Conservation (phyloP, 2,113 vertebrate species). For the Lucifuga dentata region DNA sequence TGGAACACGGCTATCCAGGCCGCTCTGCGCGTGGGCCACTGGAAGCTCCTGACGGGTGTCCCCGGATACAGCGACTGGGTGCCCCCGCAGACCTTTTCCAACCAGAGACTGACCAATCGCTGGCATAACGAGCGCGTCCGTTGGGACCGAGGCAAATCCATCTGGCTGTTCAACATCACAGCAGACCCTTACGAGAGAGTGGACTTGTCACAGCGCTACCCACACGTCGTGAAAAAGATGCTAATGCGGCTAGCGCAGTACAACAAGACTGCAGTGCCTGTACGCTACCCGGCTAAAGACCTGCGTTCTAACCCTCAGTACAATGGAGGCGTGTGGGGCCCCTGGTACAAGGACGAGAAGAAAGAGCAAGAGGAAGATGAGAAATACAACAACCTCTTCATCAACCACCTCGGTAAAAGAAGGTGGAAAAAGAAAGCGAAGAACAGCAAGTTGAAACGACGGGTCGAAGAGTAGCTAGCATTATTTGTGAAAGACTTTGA, state of each 20-base stretch:
- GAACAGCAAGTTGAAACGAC: constrained; percentile 83
- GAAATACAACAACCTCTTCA: constrained; percentile 66
- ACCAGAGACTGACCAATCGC: constrained; percentile 86
- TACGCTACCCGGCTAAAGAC: constrained; percentile 94
- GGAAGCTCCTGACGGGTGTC: constrained; percentile 95
- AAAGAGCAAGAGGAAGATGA: constrained; percentile 83
- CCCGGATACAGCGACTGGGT: constrained; percentile 97
- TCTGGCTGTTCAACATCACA: constrained; percentile 99
- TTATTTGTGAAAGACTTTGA: constrained; percentile 49
- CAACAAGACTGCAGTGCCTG: constrained; percentile 92
- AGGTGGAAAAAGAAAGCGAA: constrained; percentile 80
- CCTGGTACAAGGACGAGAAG: constrained; percentile 91
- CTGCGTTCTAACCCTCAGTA: constrained; percentile 94
- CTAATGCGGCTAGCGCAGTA: constrained; percentile 89
- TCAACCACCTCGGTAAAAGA: constrained; percentile 76
- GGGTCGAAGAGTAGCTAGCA: constrained; percentile 45
- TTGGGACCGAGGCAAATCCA: constrained; percentile 89
- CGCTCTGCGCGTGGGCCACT: constrained; percentile 92
- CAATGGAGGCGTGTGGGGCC: constrained; percentile 96
- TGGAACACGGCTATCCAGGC: constrained; percentile 97
- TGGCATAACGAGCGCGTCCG: constrained; percentile 92
- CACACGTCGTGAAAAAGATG: constrained; percentile 91
- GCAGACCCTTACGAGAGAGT: constrained; percentile 94
- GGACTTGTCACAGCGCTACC: constrained; percentile 89
- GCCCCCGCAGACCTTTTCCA: constrained; percentile 94